Evolutionary conservation across 2,113 vertebrate species (phyloP).

Genomic region (Campylomormyrus tamandua): DNA sequence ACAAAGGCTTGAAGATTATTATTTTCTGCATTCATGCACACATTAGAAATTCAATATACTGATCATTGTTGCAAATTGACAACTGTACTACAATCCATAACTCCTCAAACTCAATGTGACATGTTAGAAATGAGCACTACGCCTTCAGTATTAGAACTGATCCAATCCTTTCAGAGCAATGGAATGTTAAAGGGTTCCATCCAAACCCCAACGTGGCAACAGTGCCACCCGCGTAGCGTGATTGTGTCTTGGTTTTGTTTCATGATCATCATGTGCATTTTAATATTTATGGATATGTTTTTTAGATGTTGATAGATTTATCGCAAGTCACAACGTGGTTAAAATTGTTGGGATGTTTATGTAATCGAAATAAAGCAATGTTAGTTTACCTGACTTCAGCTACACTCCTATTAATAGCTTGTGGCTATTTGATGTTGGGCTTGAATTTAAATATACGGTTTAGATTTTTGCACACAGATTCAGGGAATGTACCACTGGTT

Average conservation of each 20-base stretch:
- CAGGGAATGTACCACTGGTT: conserved; percentile 1
- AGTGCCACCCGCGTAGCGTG: conserved; percentile 15
- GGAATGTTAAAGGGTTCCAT: conserved; percentile 61
- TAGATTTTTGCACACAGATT: background rate
- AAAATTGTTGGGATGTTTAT: background rate
- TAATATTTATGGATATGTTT: background rate
- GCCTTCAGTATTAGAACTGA: conserved; percentile 10
- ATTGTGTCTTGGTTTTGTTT: conserved; percentile 19
- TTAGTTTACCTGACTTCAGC: background rate
- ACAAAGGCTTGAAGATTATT: background rate
- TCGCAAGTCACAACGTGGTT: background rate
- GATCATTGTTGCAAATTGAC: background rate
- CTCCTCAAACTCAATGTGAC: background rate
- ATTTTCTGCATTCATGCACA: background rate
- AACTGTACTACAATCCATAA: background rate
- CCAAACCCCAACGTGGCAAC: conserved; percentile 31
- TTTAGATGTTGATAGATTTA: background rate
- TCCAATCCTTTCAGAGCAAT: conserved; percentile 47
- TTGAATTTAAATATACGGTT: background rate
- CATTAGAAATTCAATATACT: background rate
- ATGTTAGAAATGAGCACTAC: background rate
- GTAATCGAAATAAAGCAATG: conserved; percentile 13
- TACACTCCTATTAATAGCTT: background rate
- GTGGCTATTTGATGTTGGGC: background rate
- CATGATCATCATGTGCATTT: conserved; percentile 9